Evolutionary conservation across 2,113 vertebrate genomes (phyloP).

Genomic region (Bagarius yarrelli): DNA sequence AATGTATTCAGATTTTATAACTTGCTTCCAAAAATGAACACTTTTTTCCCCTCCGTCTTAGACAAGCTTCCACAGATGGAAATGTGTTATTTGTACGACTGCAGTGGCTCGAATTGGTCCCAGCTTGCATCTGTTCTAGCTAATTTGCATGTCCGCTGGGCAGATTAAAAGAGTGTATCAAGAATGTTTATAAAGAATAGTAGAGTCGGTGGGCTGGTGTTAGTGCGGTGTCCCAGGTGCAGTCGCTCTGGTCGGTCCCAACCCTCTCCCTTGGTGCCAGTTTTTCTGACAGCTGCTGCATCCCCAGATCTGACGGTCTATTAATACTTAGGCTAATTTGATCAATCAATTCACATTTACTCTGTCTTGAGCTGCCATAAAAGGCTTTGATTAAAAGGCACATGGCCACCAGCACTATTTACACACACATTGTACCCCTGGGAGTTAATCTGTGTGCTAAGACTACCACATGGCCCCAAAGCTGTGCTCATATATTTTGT

Average conservation of each 20-base stretch:
- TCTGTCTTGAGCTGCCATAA: conserved; percentile 62
- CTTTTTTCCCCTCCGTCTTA: neutral
- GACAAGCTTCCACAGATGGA: conserved; percentile 25
- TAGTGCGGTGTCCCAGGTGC: conserved; percentile 47
- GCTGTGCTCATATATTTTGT: conserved; percentile 16
- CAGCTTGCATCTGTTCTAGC: conserved; percentile 41
- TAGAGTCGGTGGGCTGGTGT: conserved; percentile 28
- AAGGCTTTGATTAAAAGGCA: conserved; percentile 73
- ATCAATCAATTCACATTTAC: conserved; percentile 74
- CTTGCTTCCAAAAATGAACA: neutral
- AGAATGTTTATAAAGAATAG: conserved; percentile 38
- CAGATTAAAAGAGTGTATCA: conserved; percentile 46
- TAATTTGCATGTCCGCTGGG: conserved; percentile 50
- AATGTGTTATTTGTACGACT: conserved; percentile 45
- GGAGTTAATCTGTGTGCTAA: conserved; percentile 47
- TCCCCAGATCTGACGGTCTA: conserved; percentile 74
- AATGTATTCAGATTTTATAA: neutral
- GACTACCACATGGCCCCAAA: conserved; percentile 45
- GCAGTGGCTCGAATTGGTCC: conserved; percentile 29
- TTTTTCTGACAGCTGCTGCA: conserved; percentile 70
- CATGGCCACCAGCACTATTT: conserved; percentile 59
- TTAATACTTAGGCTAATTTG: conserved; percentile 75
- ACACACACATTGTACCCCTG: conserved; percentile 32
- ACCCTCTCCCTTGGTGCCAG: conserved; percentile 60
- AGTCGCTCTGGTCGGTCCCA: conserved; percentile 60